A percentile compares a stretch with the other conserved stretches of the same genome.
These are phyloP conservation scores for Rhinophrynus dorsalis DNA, from an alignment of 2,797 vertebrate genomes.

Conservation along the genomic window DNA sequence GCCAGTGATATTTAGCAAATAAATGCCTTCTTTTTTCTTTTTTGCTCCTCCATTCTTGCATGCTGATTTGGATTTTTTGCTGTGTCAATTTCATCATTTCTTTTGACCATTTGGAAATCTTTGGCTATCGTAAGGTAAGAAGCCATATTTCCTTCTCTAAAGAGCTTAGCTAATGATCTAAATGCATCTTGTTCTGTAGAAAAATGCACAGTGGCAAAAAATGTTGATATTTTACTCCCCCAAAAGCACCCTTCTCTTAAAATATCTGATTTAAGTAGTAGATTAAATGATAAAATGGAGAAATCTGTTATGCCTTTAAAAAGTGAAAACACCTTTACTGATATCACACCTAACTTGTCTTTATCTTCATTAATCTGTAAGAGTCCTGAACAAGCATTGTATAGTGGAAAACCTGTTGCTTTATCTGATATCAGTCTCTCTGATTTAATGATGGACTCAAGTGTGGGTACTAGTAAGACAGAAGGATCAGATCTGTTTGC, in stretches of 20 bases:
- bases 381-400: slow-evolving; percentile 53
- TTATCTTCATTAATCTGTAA: slow-evolving; percentile 57
- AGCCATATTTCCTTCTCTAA: slow-evolving; percentile 81
- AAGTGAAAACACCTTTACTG: neutral
- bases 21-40: slow-evolving; percentile 84
- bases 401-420: slow-evolving; percentile 17
- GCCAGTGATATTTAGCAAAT: slow-evolving; percentile 78
- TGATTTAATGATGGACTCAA: slow-evolving; percentile 65
- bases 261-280: slow-evolving; percentile 52
- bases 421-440: slow-evolving; percentile 58
- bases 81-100: slow-evolving; percentile 43
- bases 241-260: no score
- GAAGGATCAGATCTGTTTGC: slow-evolving; percentile 27
- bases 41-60: slow-evolving; percentile 51
- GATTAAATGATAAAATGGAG: slow-evolving; percentile 55
- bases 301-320: slow-evolving; percentile 51
- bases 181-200: neutral
- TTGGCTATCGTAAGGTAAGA: slow-evolving; percentile 99
- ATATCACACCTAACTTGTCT: slow-evolving; percentile 24
- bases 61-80: slow-evolving; percentile 62
- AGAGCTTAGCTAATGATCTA: slow-evolving; percentile 59
- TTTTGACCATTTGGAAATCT: slow-evolving; percentile 69
- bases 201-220: slow-evolving; percentile 22
- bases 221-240: no score
- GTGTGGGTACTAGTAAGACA: slow-evolving; percentile 51